Conservation (phyloP, 2,888 invertebrate species). For the Ichneumoninae sp. region DNA sequence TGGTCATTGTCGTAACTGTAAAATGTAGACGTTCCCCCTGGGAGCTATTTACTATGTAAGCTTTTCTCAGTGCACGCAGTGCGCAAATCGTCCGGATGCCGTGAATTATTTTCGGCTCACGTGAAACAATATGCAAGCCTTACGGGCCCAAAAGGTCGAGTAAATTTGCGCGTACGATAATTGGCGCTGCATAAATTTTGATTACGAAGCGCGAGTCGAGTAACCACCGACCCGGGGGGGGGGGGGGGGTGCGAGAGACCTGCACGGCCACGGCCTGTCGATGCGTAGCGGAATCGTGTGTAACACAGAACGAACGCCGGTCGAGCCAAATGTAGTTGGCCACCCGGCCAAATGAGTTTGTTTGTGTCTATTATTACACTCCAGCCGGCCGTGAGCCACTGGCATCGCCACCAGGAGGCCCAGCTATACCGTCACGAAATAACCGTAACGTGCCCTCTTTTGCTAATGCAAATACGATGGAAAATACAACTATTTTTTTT, state of each 20-base stretch:
- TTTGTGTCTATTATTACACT: slow-evolving; percentile 82
- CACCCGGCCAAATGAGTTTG: slow-evolving; percentile 82
- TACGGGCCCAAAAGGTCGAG: not conserved
- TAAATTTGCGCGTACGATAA: not conserved
- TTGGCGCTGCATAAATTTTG: slow-evolving; percentile 1
- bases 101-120: too few relatives aligned
- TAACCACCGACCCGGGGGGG: not conserved
- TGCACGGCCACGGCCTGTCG: slow-evolving; percentile 37
- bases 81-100: too few relatives aligned
- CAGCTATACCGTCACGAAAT: slow-evolving; percentile 35
- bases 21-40: too few relatives aligned
- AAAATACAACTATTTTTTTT: not conserved
- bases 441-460: slow-evolving; percentile 1
- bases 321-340: slow-evolving; percentile 83
- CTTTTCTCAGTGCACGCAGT: too few relatives aligned
- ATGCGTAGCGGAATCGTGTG: slow-evolving; percentile 70
- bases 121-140: not conserved
- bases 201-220: slow-evolving; percentile 13
- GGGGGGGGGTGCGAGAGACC: slow-evolving; percentile 18
- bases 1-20: too few relatives aligned
- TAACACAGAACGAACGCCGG: slow-evolving; percentile 71
- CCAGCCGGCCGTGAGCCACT: slow-evolving; percentile 76
- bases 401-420: slow-evolving; percentile 66
- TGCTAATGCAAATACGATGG: slow-evolving; percentile 5
- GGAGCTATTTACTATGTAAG: too few relatives aligned